These are phyloP conservation scores for Cyprinus carpio DNA, from an alignment of 2,113 vertebrate species.

Conservation along the genomic window DNA sequence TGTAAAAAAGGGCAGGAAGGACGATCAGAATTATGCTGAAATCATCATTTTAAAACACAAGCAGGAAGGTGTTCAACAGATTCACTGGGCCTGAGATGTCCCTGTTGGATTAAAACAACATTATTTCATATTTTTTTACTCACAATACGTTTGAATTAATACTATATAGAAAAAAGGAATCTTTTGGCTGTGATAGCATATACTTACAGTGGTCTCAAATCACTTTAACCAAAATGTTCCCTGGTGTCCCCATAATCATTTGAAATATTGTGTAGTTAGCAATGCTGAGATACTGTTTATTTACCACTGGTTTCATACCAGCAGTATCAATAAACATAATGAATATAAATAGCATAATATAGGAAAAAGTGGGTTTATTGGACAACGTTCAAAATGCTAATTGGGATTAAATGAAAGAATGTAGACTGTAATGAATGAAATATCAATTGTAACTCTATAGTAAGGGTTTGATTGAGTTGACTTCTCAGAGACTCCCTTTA, in stretches of 20 bases:
- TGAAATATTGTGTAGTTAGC: slow-evolving; percentile 45
- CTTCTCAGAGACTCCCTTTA: background rate
- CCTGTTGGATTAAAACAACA: background rate
- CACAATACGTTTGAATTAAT: background rate
- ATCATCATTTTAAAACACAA: slow-evolving; percentile 45
- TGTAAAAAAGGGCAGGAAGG: slow-evolving; percentile 49
- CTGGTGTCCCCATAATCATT: slow-evolving; percentile 53
- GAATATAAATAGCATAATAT: slow-evolving; percentile 48
- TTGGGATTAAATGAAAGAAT: slow-evolving; percentile 59
- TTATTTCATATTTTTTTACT: background rate
- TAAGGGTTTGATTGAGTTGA: background rate
- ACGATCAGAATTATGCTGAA: slow-evolving; percentile 42
- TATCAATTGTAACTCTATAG: slow-evolving; percentile 55
- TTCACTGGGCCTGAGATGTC: background rate
- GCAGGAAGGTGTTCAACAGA: background rate
- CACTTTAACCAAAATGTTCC: slow-evolving; percentile 48
- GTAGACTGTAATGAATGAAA: slow-evolving; percentile 51
- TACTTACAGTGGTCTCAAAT: too few species aligned
- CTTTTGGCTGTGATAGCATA: too few species aligned
- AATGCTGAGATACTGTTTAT: slow-evolving; percentile 52
- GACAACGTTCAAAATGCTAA: slow-evolving; percentile 39
- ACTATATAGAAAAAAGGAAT: too few species aligned
- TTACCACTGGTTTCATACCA: slow-evolving; percentile 51
- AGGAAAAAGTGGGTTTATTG: slow-evolving; percentile 58
- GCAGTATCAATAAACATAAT: slow-evolving; percentile 13